Percentiles rank a stretch among this genome's conserved stretches.
Conservation (phyloP, 2,113 vertebrate genomes). For the Canis aureus region DNA sequence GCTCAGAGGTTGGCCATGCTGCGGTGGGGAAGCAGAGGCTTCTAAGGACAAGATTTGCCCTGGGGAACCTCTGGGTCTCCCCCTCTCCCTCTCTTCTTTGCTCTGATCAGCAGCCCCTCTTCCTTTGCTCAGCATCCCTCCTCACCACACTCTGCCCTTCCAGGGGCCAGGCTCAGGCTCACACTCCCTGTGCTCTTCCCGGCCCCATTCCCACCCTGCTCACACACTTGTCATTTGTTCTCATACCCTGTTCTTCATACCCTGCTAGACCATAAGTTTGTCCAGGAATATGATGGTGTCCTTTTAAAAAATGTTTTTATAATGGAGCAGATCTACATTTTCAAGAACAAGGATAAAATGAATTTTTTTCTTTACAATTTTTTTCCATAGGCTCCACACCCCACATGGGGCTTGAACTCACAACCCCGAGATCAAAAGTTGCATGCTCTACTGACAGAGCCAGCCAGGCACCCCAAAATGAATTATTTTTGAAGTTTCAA, state of each 20-base stretch:
- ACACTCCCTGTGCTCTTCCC: neutral
- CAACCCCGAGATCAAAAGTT: neutral
- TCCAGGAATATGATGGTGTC: neutral
- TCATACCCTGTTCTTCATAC: neutral
- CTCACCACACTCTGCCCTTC: too few species aligned
- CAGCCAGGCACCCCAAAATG: neutral
- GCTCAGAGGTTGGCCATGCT: neutral
- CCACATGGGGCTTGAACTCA: neutral
- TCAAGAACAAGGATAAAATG: neutral
- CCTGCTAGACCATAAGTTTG: neutral
- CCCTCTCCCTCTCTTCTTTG: neutral
- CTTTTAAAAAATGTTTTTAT: neutral
- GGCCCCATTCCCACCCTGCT: neutral
- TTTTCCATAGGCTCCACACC: neutral
- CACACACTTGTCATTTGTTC: neutral
- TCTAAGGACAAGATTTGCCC: neutral
- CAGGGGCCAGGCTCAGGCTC: neutral
- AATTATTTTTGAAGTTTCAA: neutral
- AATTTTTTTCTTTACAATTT: neutral
- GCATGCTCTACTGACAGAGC: neutral
- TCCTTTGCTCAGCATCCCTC: neutral
- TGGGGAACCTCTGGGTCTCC: neutral
- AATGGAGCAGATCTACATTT: neutral
- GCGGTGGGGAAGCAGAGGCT: neutral
- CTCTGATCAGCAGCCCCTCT: neutral